Percentiles rank a stretch among this genome's conserved stretches.
phyloP scores from a whole-genome alignment of 2,888 invertebrate species.

The Lochmaea capreae region DNA sequence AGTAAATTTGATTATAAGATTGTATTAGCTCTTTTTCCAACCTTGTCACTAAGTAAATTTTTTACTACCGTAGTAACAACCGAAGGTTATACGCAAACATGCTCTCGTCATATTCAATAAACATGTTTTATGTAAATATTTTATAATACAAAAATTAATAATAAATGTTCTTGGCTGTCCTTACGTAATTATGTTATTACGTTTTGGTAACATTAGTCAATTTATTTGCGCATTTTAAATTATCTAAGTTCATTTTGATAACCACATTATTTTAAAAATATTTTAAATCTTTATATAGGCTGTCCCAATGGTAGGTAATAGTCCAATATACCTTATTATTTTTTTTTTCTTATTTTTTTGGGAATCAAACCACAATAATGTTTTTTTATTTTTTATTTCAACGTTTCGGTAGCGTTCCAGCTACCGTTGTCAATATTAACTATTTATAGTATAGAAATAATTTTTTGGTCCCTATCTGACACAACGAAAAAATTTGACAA shows the following conservation, averaged over 20 bases:
- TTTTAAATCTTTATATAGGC: background rate
- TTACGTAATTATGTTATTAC: conserved; percentile 5
- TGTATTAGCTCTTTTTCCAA: no score
- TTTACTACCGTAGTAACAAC: background rate
- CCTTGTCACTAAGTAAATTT: no score
- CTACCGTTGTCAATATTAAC: no score
- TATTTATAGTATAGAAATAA: no score
- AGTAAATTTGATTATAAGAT: no score
- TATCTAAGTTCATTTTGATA: background rate
- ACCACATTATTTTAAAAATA: background rate
- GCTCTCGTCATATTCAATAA: background rate
- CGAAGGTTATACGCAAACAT: conserved; percentile 10
- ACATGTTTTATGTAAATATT: conserved; percentile 6
- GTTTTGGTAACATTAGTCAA: background rate
- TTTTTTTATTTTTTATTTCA: no score
- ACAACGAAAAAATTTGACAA: no score
- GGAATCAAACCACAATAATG: no score
- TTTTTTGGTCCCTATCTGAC: no score
- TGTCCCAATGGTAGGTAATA: background rate
- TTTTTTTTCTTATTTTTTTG: no score
- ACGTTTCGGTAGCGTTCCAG: no score
- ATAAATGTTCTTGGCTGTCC: background rate
- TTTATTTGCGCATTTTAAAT: background rate
- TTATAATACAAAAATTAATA: background rate
- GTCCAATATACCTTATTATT: no score